A percentile compares a stretch with the other conserved stretches of the same genome.
Evolutionary conservation across 2,113 vertebrate genomes (phyloP).

Genomic region (Ondatra zibethicus): DNA sequence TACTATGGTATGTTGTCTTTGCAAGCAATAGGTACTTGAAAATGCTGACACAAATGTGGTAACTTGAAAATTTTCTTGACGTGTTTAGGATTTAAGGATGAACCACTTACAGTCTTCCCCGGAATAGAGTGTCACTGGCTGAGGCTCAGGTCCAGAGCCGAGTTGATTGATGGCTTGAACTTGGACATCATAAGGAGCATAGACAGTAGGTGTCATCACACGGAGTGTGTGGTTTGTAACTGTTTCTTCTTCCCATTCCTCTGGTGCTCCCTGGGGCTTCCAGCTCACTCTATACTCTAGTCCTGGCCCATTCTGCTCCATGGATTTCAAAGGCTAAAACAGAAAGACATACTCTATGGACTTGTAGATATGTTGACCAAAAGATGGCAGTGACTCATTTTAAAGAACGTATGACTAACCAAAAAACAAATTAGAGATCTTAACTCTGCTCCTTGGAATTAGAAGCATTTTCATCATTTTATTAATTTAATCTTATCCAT

Average conservation of each 20-base stretch:
- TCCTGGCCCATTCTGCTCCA: slow-evolving; percentile 94
- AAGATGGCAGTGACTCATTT: neutral
- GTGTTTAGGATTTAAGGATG: neutral
- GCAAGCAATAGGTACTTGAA: neutral
- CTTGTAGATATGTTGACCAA: neutral
- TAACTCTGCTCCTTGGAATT: neutral
- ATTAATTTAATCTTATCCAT: neutral
- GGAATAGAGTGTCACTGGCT: slow-evolving; percentile 90
- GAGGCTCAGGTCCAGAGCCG: slow-evolving; percentile 93
- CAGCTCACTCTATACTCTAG: slow-evolving; percentile 96
- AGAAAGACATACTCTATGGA: neutral
- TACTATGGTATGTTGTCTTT: neutral
- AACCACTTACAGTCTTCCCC: slow-evolving; percentile 95
- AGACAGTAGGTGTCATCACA: slow-evolving; percentile 92
- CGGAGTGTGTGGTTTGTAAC: slow-evolving; percentile 93
- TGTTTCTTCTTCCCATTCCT: slow-evolving; percentile 91
- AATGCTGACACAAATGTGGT: neutral
- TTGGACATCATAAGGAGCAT: slow-evolving; percentile 95
- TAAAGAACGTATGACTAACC: neutral
- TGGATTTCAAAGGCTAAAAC: slow-evolving; percentile 90
- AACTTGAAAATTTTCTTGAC: neutral
- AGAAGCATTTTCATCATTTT: neutral
- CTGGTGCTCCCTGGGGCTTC: slow-evolving; percentile 87
- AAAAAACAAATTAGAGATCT: neutral
- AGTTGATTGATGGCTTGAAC: slow-evolving; percentile 93